A percentile compares a stretch with the other conserved stretches of the same genome.
These are phyloP conservation scores for Subacronicta megacephala DNA, from an alignment of 2,888 invertebrate species.

Conservation along the genomic window DNA sequence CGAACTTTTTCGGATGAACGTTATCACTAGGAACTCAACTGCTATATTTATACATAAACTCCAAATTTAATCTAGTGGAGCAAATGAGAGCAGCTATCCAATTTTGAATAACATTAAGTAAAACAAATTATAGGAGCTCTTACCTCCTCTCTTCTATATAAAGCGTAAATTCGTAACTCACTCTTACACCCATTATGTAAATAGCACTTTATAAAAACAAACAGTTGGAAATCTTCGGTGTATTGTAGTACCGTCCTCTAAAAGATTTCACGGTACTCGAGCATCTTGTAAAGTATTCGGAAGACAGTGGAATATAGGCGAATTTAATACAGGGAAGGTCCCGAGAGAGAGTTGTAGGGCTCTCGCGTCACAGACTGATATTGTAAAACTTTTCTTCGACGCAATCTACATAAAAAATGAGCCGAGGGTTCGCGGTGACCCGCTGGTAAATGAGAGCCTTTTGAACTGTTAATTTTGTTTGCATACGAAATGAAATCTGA, in stretches of 20 bases:
- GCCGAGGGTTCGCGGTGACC: conserved; percentile 83
- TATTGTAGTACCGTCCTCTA: conserved; percentile 43
- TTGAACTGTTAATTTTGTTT: conserved; percentile 88
- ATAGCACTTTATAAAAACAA: conserved; percentile 40
- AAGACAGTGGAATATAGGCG: conserved; percentile 76
- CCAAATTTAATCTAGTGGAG: conserved; percentile 25
- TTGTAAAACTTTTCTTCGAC: conserved; percentile 87
- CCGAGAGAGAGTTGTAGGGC: conserved; percentile 71
- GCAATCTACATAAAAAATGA: conserved; percentile 89
- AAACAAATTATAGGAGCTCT: conserved; percentile 35
- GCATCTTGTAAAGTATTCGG: conserved; percentile 72
- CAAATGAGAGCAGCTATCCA: conserved; percentile 11
- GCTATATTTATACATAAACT: background rate
- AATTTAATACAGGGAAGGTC: conserved; percentile 80
- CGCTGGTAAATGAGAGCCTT: conserved; percentile 87
- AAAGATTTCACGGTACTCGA: conserved; percentile 61
- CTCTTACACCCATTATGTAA: conserved; percentile 23
- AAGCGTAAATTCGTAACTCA: conserved; percentile 38
- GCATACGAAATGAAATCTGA: conserved; percentile 86
- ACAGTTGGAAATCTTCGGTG: conserved; percentile 34
- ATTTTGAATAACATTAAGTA: conserved; percentile 22
- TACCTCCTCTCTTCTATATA: conserved; percentile 20
- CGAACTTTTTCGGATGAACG: background rate
- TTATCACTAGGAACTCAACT: background rate
- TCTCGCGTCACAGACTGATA: conserved; percentile 81